Base-by-base conservation (phyloP, 1,140 invertebrate genomes). In the Cherax quadricarinatus region DNA sequence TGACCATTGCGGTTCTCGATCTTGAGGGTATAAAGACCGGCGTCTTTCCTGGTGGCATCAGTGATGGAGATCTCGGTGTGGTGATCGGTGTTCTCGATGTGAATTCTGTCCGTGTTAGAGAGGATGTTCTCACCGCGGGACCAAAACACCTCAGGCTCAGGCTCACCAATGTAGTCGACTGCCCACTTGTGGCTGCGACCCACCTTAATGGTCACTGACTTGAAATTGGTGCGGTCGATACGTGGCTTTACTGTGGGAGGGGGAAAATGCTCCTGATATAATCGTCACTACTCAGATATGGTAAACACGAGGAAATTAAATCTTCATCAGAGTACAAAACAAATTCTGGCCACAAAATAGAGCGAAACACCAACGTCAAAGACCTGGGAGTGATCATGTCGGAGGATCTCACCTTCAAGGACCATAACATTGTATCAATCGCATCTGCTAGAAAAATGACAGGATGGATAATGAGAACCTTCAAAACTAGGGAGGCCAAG, bases 101-200 rank as follows among this genome's bases (percentile, higher is more conserved):
- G 91, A 80, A 98, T 97, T 79, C 97, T 96, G 92, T 98, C 98
- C 4, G 97, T 97, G 92, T 96, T 97, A 4, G 97, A 97, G 0
- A 98, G 95, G 57, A 97, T 96, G 95, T 98, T 60, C 93, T 98
- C 97, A 82, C 97, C 96, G 97, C 97, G 98, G 86, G 97, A 96
- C 98, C 98, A 99, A 92, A 96, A 97, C n/a, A 97, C 96, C 62
- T 97, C 96, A 94, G 98, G 98, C 94, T 97, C 96, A 30, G 98
- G 98, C 96, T 99, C 98, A 94, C 98, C 98, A 93, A 95, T 96
- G 70, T 99, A 97, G 95, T 98, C 98, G 4, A 98, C 98, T 30
- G 98, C 97, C 97, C 98, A 99, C 95, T 98, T 98, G 95, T 98
- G 97, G 9, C 97, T 98, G 92, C 98, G 96, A 48, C 98, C 98